Evolutionary conservation across 2,113 vertebrate genomes (phyloP).

Genomic region (Lutjanus erythropterus): DNA sequence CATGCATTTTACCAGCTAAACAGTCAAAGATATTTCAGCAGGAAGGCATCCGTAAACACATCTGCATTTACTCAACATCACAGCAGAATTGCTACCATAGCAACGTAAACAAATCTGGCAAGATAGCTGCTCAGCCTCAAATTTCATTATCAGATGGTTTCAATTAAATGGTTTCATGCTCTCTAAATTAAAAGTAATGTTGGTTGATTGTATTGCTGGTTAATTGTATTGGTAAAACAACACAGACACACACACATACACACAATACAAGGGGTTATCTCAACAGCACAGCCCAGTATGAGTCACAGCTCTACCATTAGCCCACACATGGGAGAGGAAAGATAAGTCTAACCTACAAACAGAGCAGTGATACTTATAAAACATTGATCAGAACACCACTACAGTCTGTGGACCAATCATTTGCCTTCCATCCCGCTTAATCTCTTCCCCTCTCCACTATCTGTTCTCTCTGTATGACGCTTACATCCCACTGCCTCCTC

Average conservation of each 20-base stretch:
- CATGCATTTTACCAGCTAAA: too few species aligned
- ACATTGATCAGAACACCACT: conserved; percentile 68
- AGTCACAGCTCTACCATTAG: conserved; percentile 59
- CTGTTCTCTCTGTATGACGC: conserved; percentile 23
- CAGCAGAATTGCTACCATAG: conserved; percentile 33
- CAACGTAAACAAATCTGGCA: conserved; percentile 40
- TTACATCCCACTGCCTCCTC: conserved; percentile 51
- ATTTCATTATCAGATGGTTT: too few species aligned
- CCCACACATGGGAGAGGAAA: conserved; percentile 56
- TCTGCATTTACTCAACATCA: conserved; percentile 7
- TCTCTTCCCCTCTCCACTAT: conserved; percentile 15
- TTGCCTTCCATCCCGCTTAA: conserved; percentile 1
- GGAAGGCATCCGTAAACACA: conserved; percentile 1
- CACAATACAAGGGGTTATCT: conserved; percentile 68
- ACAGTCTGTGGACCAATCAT: conserved; percentile 47
- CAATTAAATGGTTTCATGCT: conserved; percentile 32
- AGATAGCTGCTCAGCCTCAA: conserved; percentile 19
- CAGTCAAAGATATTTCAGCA: conserved; percentile 3
- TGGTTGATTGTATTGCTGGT: conserved; percentile 20
- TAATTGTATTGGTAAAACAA: conserved; percentile 32
- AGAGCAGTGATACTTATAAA: conserved; percentile 65
- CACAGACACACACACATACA: conserved; percentile 3
- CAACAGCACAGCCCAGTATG: conserved; percentile 55
- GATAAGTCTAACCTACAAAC: conserved; percentile 73
- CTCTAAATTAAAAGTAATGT: conserved; percentile 30